Percentiles rank a stretch among this genome's conserved stretches.
Evolutionary conservation across 2,888 invertebrate genomes (phyloP).

Genomic region (Lasioglossum pauxillum): DNA sequence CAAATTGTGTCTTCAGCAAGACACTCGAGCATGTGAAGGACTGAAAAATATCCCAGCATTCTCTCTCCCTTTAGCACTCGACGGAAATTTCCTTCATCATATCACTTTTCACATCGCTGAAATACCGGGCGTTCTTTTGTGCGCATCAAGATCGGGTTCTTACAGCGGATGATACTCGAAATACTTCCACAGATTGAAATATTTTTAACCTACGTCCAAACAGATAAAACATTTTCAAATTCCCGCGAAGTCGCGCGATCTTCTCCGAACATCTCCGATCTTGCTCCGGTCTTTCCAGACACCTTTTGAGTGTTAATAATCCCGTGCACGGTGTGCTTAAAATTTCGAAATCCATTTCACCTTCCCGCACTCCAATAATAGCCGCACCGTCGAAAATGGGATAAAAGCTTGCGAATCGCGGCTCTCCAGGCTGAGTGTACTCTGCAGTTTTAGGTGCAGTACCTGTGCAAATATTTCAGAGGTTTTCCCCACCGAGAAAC

Average conservation of each 20-base stretch:
- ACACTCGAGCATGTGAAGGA: not conserved
- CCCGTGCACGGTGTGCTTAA: not conserved
- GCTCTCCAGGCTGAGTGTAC: not conserved
- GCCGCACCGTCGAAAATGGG: not conserved
- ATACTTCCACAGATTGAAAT: not conserved
- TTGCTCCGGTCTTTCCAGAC: too few relatives aligned
- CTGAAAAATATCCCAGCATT: not conserved
- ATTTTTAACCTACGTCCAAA: not conserved
- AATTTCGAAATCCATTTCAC: slow-evolving; percentile 13
- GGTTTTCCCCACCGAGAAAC: not conserved
- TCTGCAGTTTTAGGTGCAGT: not conserved
- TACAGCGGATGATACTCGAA: not conserved
- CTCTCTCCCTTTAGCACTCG: not conserved
- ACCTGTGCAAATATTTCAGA: slow-evolving; percentile 1
- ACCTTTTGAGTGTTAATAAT: not conserved
- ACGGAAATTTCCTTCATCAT: not conserved
- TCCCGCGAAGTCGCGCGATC: not conserved
- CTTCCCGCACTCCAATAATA: not conserved
- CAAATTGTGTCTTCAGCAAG: slow-evolving; percentile 1
- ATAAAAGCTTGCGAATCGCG: slow-evolving; percentile 22
- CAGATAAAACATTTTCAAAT: not conserved
- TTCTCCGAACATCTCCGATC: too few relatives aligned
- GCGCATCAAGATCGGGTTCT: not conserved
- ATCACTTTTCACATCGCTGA: not conserved
- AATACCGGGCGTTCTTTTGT: not conserved